Evolutionary conservation across 2,888 invertebrate genomes (phyloP), one percentile per base, ranked within the genome.

Genomic region (Trachelus tabidus): DNA sequence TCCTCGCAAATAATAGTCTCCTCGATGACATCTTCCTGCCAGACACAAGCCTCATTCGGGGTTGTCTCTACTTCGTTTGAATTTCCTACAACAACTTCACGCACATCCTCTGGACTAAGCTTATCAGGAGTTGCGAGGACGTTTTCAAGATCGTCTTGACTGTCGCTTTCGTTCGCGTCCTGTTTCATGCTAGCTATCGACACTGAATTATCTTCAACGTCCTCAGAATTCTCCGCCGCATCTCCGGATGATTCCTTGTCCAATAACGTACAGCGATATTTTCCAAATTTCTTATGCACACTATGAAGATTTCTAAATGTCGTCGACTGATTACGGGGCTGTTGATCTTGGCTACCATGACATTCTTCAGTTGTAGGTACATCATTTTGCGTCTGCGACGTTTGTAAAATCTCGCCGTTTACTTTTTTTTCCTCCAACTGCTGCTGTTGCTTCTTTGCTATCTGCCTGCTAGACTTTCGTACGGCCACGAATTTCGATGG

Each of bases 1-100:
- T 91, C 91, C 79, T 91, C 91, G 75, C 92, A 92, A 68, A 92
- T 89, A 77, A 92, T 89, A 12, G 91, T 91, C 77, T 92, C 92
- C 79, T 92, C 92, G 56, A 90, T 89, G 0, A 92, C 87, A 73
- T 89, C 89, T 73, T 90, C 91, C 11, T 87, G 82, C 90, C 90
- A 90, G 33, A 87, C 81, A 56, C 56, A 56, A 77, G 73, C 81
- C 73, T 79, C 69, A 56, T 73, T 75, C 12, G 68, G 15, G 34
- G 23, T 12, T 31, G 68, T 75, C 6, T 68, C 68, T 15, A 9
- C 68, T 12, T 34, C 9, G 3, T 56, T 15, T 23, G 75, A 76
- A 33, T 80, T 76, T 69, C 86, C 86, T 6, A 87, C 81, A 9
- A 87, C 85, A 76, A 87, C 84, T 34, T 86, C 81, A 12, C 84